phyloP scores from a whole-genome alignment of 1,140 invertebrate species.

The Vanessa tameamea region DNA sequence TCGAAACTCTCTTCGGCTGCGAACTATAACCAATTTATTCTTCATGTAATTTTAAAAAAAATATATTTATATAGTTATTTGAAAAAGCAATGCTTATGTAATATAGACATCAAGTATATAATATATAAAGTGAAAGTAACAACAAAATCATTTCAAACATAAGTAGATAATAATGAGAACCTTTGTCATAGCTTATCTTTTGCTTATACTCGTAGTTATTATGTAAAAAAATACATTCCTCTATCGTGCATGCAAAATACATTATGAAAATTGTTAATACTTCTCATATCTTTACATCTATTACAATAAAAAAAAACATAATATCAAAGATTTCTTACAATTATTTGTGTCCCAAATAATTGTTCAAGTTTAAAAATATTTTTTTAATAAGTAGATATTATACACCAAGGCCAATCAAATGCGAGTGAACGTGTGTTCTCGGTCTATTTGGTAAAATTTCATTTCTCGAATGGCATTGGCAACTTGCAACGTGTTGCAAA shows the following conservation, averaged over 20 bases:
- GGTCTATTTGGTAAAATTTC: constrained; percentile 60
- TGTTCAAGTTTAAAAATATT: too few species aligned
- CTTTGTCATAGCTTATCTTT: too few species aligned
- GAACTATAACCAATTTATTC: neutral
- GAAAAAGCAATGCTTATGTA: neutral
- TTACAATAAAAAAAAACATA: too few species aligned
- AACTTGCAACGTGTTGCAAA: constrained; percentile 21
- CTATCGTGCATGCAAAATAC: too few species aligned
- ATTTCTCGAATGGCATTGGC: constrained; percentile 47
- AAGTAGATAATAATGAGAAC: constrained; percentile 1
- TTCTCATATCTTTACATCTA: too few species aligned
- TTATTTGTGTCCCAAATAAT: too few species aligned
- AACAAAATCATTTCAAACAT: constrained; percentile 3
- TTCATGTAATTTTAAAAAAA: neutral
- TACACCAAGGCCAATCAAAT: constrained; percentile 23
- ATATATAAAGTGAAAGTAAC: neutral
- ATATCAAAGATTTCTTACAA: too few species aligned
- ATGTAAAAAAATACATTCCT: too few species aligned
- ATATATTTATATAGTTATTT: neutral
- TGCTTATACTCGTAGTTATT: too few species aligned
- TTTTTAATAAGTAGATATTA: neutral
- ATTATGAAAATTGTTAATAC: too few species aligned
- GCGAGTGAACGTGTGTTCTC: constrained; percentile 52
- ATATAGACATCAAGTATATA: neutral
- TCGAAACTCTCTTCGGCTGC: neutral